Evolutionary conservation across 2,797 vertebrate genomes (phyloP).

Genomic region (Capromys pilorides): DNA sequence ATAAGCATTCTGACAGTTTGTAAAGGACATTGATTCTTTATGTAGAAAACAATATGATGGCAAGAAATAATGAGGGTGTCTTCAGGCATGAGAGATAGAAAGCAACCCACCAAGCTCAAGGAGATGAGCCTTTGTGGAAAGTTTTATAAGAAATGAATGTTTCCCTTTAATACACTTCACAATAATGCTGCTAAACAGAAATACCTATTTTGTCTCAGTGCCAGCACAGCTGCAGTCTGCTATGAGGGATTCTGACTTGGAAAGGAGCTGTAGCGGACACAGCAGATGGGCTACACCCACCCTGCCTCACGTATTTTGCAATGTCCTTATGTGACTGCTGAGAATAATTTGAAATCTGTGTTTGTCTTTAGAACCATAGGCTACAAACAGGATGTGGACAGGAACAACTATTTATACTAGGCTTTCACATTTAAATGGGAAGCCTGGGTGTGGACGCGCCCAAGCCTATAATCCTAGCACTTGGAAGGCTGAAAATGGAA

Average conservation of each 20-base stretch:
- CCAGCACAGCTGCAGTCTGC: background rate
- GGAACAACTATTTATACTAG: too few species aligned
- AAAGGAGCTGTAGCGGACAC: background rate
- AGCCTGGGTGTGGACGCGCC: too few species aligned
- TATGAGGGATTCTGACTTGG: background rate
- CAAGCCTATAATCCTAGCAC: too few species aligned
- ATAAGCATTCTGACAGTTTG: constrained; percentile 34
- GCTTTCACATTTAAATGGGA: too few species aligned
- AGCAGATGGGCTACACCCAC: background rate
- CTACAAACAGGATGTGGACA: background rate
- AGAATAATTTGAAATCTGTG: background rate
- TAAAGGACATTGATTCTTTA: constrained; percentile 49
- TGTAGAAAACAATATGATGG: constrained; percentile 26
- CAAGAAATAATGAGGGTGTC: constrained; percentile 26
- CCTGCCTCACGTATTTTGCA: background rate
- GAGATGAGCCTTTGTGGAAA: constrained; percentile 39
- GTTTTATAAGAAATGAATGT: constrained; percentile 47
- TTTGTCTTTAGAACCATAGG: background rate
- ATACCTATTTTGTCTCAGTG: background rate
- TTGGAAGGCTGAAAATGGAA: background rate
- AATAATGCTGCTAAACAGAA: constrained; percentile 29
- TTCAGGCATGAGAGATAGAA: constrained; percentile 39
- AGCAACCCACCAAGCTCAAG: background rate
- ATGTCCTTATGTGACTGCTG: background rate
- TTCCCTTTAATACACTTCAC: constrained; percentile 10